Evolutionary conservation across 2,113 vertebrate species (phyloP).

Genomic region (Arizona elegans): DNA sequence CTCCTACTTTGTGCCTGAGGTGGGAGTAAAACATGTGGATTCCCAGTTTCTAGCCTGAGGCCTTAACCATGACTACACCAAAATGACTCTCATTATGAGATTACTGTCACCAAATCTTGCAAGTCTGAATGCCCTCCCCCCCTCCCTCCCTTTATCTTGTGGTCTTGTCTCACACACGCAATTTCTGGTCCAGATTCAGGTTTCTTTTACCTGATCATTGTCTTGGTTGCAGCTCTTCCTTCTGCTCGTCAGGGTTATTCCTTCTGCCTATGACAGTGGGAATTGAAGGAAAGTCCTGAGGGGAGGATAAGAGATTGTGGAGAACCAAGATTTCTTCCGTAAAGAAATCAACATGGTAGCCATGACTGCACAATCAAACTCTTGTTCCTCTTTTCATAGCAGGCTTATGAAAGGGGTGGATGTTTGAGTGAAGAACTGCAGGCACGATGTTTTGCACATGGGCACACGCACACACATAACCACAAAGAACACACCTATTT

Average conservation of each 20-base stretch:
- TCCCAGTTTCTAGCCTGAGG: not conserved
- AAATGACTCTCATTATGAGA: not conserved
- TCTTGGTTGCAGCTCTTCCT: not conserved
- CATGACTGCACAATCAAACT: not conserved
- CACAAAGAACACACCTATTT: not conserved
- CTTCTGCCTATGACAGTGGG: not conserved
- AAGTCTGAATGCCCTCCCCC: not conserved
- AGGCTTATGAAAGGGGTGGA: not conserved
- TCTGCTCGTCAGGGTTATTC: not conserved
- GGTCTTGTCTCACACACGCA: not conserved
- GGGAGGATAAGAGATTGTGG: not conserved
- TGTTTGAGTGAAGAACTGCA: not conserved
- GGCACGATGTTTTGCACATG: not conserved
- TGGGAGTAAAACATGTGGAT: not conserved
- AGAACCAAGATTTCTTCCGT: not conserved
- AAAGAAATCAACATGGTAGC: not conserved
- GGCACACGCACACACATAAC: not conserved
- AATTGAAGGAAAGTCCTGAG: not conserved
- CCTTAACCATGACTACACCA: not conserved
- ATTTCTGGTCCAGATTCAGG: not conserved
- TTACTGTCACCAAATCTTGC: not conserved
- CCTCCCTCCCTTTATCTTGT: not conserved
- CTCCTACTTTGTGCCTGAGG: not conserved
- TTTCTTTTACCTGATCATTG: not conserved
- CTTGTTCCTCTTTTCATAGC: not conserved